Evolutionary conservation across 2,113 vertebrate species (phyloP).

Genomic region (Pristiophorus japonicus): DNA sequence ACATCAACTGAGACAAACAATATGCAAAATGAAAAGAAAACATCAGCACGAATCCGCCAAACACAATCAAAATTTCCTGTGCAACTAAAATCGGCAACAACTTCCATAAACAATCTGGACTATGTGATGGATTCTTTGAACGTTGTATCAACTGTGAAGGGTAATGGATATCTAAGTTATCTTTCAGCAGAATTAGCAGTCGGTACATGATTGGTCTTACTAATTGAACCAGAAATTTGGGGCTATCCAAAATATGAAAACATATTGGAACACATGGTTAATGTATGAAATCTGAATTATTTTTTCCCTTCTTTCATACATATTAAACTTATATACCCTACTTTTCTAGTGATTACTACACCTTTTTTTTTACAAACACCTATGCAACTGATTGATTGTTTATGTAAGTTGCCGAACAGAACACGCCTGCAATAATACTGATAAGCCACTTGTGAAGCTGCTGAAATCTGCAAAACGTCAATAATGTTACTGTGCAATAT

Average conservation of each 20-base stretch:
- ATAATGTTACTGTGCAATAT: background rate
- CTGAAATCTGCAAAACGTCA: background rate
- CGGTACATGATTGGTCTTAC: background rate
- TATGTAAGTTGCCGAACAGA: background rate
- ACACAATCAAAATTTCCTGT: background rate
- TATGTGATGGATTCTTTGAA: background rate
- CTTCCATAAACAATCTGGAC: background rate
- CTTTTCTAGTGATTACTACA: background rate
- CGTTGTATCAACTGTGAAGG: background rate
- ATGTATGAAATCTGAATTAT: background rate
- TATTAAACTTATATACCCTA: background rate
- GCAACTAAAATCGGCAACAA: background rate
- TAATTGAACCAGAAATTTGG: background rate
- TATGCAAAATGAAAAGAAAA: background rate
- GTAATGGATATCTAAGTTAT: background rate
- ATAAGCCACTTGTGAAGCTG: background rate
- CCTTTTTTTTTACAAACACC: background rate
- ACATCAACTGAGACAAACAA: background rate
- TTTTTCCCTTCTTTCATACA: background rate
- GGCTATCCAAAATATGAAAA: background rate
- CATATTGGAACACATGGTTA: background rate
- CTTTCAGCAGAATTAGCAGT: background rate
- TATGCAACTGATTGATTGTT: background rate
- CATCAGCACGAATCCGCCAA: background rate
- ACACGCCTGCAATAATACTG: background rate